Percentiles rank a stretch among this genome's conserved stretches.
Evolutionary conservation across 2,113 vertebrate species (phyloP).

Genomic region (Oceanites oceanicus): DNA sequence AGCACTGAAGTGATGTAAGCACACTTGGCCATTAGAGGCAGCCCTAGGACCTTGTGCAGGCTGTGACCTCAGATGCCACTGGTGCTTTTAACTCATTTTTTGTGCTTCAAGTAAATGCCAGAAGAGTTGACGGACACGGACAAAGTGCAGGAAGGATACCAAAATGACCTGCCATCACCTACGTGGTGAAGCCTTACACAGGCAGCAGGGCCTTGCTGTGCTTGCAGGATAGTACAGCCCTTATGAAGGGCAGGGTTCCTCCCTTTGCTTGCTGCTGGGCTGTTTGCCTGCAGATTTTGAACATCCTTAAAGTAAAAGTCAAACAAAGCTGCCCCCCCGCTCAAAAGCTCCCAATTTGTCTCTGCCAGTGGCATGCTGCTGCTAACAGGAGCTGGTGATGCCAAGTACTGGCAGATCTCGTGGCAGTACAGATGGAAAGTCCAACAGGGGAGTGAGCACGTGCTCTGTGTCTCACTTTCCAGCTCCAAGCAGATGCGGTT

Average conservation of each 20-base stretch:
- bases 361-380: neutral
- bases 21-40: neutral
- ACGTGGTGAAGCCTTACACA: rapidly evolving
- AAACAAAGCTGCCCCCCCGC: neutral
- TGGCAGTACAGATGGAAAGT: neutral
- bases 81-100: neutral
- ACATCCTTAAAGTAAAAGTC: neutral
- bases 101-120: neutral
- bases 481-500: neutral
- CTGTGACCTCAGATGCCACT: neutral
- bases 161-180: neutral
- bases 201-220: neutral
- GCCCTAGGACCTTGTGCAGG: neutral
- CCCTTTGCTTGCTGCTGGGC: neutral
- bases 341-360: neutral
- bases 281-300: neutral
- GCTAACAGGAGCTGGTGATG: neutral
- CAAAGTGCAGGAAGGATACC: neutral
- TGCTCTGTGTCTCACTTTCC: slow-evolving; percentile 59
- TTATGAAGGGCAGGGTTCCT: neutral
- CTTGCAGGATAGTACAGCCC: neutral
- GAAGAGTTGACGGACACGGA: neutral
- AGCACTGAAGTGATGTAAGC: neutral
- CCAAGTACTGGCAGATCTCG: rapidly evolving
- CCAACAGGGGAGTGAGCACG: neutral